Percentiles rank a stretch among this genome's conserved stretches.
Conservation (phyloP, 2,888 invertebrate species). For the Tetanocera ferruginea region DNA sequence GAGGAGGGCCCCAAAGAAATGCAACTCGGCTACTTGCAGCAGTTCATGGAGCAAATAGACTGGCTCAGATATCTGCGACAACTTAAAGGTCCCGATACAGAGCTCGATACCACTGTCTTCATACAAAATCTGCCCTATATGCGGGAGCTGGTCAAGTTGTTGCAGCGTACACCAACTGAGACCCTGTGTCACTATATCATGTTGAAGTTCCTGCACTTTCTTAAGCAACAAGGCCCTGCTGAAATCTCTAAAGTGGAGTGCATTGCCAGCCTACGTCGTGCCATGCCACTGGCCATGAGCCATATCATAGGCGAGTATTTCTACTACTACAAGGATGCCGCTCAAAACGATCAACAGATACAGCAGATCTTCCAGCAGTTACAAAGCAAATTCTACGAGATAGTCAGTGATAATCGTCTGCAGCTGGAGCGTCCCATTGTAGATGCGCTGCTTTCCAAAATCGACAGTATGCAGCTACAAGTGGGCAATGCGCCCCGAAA, state of each 20-base stretch:
- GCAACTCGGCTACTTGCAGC: constrained; percentile 61
- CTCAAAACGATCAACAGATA: constrained; percentile 52
- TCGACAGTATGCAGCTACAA: constrained; percentile 59
- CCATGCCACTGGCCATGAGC: constrained; percentile 64
- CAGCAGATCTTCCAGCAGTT: constrained; percentile 55
- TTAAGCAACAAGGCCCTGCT: constrained; percentile 62
- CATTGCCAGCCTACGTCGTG: constrained; percentile 59
- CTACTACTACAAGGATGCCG: constrained; percentile 54
- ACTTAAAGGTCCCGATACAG: constrained; percentile 53
- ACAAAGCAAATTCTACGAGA: constrained; percentile 56
- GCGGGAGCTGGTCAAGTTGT: constrained; percentile 56
- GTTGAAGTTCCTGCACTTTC: constrained; percentile 60
- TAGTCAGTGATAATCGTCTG: constrained; percentile 58
- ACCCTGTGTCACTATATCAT: constrained; percentile 63
- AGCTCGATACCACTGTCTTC: constrained; percentile 59
- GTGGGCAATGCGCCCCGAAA: constrained; percentile 61
- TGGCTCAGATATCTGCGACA: constrained; percentile 59
- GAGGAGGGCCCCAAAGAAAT: constrained; percentile 63
- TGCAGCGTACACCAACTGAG: constrained; percentile 53
- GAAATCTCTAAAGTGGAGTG: constrained; percentile 62
- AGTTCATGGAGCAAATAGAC: constrained; percentile 60
- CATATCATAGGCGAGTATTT: constrained; percentile 60
- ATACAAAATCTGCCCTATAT: constrained; percentile 63
- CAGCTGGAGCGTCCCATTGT: constrained; percentile 57
- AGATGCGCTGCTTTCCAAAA: constrained; percentile 56